Evolutionary conservation across 53 echinoderm and acorn worm genomes (phyloP), one percentile per base, ranked within the genome.

Genomic region (Luidia sarsii): DNA sequence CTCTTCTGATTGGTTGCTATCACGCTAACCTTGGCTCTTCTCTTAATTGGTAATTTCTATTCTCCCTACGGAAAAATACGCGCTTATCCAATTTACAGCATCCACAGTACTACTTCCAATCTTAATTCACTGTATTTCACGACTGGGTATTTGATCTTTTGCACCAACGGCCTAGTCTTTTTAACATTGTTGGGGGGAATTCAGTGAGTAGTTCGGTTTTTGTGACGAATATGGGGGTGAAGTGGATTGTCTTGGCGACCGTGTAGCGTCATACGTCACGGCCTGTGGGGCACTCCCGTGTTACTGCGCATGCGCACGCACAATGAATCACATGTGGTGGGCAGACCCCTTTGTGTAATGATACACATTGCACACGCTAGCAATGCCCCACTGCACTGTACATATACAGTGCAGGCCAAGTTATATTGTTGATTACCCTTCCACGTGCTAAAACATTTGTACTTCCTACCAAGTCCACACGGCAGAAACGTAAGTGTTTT

Each of bases 1-100:
- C 33, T 33, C 18, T 22, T n/a, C 59, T 86, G 86, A 86, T 86
- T 86, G 86, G 86, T 86, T 86, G 86, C 86, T 70, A 86, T 54
- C 79, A 80, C 86, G 86, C 86, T 86, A 86, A 28, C 45, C 35
- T 30, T 67, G 52, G 79, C 75, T 67, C 43, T 86, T 79, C 86
- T 39, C 2, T 68, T 20, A 32, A 57, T 55, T 4, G 56, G n/a
- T 19, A 65, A 11, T 41, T 6, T 41, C 6, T 11, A 7, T 41
- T 41, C 41, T 41, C 41, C 41, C 41, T 41, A 7, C 11, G 41
- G 11, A 41, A 6, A 11, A 41, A 11, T 13, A 28, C 33, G 14
- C 27, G n/a, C 11, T 62, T 33, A 33, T 33, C 15, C 4, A 62
- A 62, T 56, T n/a, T n/a, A n/a, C n/a, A n/a, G n/a, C n/a, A n/a